These are phyloP conservation scores for Brachyhypopomus gauderio DNA, from an alignment of 2,113 vertebrate species.

Conservation along the genomic window DNA sequence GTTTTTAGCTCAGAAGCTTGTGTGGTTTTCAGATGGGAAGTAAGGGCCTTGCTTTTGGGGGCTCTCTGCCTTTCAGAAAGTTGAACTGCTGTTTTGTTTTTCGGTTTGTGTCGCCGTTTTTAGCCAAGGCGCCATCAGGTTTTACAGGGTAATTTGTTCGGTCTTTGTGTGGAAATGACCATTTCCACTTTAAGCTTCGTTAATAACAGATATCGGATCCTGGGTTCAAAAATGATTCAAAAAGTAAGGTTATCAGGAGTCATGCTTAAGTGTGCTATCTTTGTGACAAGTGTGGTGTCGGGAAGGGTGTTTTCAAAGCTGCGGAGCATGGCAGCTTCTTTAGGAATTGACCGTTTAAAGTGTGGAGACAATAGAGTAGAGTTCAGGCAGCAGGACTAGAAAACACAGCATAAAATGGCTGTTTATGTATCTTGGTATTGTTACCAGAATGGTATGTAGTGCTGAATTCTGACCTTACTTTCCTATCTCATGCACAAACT, in stretches of 20 bases:
- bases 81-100: constrained; percentile 51
- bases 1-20: constrained; percentile 64
- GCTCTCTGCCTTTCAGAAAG: constrained; percentile 63
- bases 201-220: constrained; percentile 13
- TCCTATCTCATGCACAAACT: too few relatives aligned
- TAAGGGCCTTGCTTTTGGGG: constrained; percentile 69
- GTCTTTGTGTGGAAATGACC: constrained; percentile 34
- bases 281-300: neutral
- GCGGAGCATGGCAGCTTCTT: neutral
- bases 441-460: neutral
- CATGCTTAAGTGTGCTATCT: neutral
- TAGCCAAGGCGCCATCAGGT: constrained; percentile 28
- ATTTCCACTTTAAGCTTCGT: constrained; percentile 24
- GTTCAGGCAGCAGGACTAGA: neutral
- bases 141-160: constrained; percentile 41
- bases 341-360: constrained; percentile 10
- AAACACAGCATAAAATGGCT: neutral
- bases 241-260: neutral
- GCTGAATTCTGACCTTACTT: neutral
- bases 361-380: neutral
- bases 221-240: neutral
- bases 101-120: constrained; percentile 49
- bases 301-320: neutral
- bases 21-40: constrained; percentile 66
- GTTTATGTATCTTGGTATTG: neutral